Conservation (phyloP, 1,140 invertebrate species). For the Brachystomella parvula region DNA sequence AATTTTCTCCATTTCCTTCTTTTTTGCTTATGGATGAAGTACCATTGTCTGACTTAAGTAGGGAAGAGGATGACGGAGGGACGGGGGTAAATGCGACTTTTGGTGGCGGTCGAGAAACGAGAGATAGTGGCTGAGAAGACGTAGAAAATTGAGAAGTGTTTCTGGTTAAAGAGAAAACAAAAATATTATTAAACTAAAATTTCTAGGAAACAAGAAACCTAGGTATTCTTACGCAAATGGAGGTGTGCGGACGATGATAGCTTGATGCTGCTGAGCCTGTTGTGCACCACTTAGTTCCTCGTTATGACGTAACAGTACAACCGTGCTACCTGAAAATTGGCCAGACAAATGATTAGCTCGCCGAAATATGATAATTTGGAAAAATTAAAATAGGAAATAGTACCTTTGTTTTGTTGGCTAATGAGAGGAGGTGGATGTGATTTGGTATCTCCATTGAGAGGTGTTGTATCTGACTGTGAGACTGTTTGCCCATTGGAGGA, state of each 20-base stretch:
- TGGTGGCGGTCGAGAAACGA: background rate
- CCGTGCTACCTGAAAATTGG: constrained; percentile 29
- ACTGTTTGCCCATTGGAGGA: too few species aligned
- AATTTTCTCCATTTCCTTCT: background rate
- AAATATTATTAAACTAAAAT: too few species aligned
- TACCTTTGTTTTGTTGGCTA: too few species aligned
- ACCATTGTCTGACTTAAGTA: background rate
- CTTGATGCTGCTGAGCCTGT: constrained; percentile 20
- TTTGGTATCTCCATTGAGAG: background rate
- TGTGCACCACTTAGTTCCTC: constrained; percentile 24
- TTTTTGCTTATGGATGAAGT: background rate
- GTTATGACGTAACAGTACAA: constrained; percentile 32
- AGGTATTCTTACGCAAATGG: constrained; percentile 36
- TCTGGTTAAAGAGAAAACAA: background rate
- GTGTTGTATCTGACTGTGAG: background rate
- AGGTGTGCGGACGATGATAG: constrained; percentile 35
- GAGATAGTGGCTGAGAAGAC: background rate
- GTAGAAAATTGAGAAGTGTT: background rate
- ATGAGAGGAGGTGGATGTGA: too few species aligned
- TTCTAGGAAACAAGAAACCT: too few species aligned
- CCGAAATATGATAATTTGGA: too few species aligned
- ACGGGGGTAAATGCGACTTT: constrained; percentile 1
- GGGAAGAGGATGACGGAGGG: background rate
- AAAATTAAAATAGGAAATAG: too few species aligned
- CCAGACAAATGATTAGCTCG: too few species aligned